Evolutionary conservation across 2,797 vertebrate genomes (phyloP), one percentile per base, ranked within the genome.

Genomic region (Tinamus major): DNA sequence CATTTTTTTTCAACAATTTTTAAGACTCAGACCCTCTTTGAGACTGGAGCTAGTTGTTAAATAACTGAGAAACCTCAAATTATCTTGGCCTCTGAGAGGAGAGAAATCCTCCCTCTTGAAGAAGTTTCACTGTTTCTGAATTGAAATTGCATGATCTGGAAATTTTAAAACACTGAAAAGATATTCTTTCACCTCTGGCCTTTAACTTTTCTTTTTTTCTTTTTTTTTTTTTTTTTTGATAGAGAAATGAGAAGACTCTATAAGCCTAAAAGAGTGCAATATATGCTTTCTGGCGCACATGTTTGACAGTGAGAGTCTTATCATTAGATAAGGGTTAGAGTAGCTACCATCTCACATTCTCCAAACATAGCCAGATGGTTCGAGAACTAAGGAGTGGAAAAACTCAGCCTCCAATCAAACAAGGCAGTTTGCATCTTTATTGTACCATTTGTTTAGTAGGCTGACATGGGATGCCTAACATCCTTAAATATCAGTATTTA

Each of bases 281-380:
- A 94, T 95, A 96, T 97, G 83, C 70, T 93, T 92, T 91, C 81
- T 96, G 63, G 48, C 89, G 42, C 64, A 78, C 9, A 48, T 90
- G 17, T 97, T 97, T 96, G 93, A 97, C 87, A 70, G 80, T 89
- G 51, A 93, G 70, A 79, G 46, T 91, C 96, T 98, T 97, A 97
- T 97, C 96, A 89, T 89, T 53, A 96, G 96, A 97, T 98, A 97
- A 97, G 89, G 68, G 48, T 78, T 94, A 84, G 65, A 94, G 81
- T 96, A 95, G 94, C 96, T 96, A 96, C 96, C 94, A 97, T 96
- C 95, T 92, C 92, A 95, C 95, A 96, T 96, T 96, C 94, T 96
- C 83, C 91, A 97, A 97, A 93, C 64, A 92, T 23, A 96, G 95
- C 95, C 97, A 98, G 97, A 97, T 98, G 97, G 95, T 92, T 79